Percentiles rank a stretch among this genome's conserved stretches.
Evolutionary conservation across 2,888 invertebrate genomes (phyloP).

Genomic region (Dicyrtomina minuta): DNA sequence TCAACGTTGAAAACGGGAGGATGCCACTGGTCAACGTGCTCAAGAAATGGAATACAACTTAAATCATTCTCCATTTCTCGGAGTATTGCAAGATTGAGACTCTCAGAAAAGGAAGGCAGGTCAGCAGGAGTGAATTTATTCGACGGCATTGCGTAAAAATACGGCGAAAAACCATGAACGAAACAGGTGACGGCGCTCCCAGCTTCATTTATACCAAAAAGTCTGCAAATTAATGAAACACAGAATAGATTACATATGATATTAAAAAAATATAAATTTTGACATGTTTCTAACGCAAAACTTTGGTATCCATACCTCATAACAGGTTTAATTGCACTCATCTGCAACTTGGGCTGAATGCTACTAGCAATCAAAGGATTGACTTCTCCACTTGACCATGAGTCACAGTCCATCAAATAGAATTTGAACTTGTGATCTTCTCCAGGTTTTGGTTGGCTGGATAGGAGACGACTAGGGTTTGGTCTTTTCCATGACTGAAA

Average conservation of each 20-base stretch:
- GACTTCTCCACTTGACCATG: background rate
- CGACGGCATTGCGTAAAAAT: slow-evolving; percentile 43
- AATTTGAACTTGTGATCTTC: slow-evolving; percentile 15
- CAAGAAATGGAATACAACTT: slow-evolving; percentile 26
- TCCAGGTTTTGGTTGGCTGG: background rate
- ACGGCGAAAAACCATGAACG: slow-evolving; percentile 40
- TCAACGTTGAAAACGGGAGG: slow-evolving; percentile 33
- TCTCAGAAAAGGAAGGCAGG: slow-evolving; percentile 14
- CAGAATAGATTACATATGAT: background rate
- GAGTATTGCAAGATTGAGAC: slow-evolving; percentile 32
- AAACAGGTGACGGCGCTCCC: slow-evolving; percentile 38
- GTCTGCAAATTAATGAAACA: background rate
- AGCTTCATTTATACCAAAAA: slow-evolving; percentile 14
- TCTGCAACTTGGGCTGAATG: too few relatives aligned
- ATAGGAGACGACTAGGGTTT: background rate
- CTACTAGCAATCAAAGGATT: slow-evolving; percentile 5
- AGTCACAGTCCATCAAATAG: slow-evolving; percentile 9
- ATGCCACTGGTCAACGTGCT: slow-evolving; percentile 8
- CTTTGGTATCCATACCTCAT: slow-evolving; percentile 1
- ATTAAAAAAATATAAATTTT: background rate
- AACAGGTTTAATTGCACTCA: slow-evolving; percentile 1
- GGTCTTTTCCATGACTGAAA: slow-evolving; percentile 18
- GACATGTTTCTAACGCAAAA: too few relatives aligned
- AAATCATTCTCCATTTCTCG: slow-evolving; percentile 32
- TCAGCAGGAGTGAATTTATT: slow-evolving; percentile 27